These are phyloP conservation scores for Scolopax bukidnonensis DNA, from an alignment of 2,797 vertebrate genomes.

Conservation along the genomic window DNA sequence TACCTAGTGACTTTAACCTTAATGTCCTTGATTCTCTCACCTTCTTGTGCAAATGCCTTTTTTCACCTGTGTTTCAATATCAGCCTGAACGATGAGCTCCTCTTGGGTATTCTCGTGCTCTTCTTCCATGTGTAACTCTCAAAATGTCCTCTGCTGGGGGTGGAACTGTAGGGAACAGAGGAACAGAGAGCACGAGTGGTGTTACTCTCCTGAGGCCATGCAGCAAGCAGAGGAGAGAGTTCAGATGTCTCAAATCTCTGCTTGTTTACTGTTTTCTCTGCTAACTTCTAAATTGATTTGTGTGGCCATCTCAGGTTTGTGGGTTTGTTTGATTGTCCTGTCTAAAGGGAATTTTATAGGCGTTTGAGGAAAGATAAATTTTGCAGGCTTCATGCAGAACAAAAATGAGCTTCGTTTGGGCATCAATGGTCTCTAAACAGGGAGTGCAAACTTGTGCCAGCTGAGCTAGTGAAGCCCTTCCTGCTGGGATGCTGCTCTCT, in stretches of 20 bases:
- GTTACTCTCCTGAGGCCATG: background rate
- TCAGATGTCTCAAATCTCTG: background rate
- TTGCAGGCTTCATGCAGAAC: background rate
- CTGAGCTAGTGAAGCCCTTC: background rate
- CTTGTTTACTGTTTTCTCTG: background rate
- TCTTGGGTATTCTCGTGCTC: background rate
- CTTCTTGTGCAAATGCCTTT: background rate
- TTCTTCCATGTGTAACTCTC: background rate
- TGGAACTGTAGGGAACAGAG: background rate
- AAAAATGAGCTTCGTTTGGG: background rate
- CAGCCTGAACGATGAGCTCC: background rate
- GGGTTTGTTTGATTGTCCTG: background rate
- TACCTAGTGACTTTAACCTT: background rate
- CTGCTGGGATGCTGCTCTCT: background rate
- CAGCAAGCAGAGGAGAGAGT: background rate
- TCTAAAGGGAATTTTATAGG: background rate
- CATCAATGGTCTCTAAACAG: background rate
- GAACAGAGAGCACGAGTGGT: fast-evolving
- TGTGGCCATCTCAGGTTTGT: background rate
- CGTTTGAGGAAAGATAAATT: background rate
- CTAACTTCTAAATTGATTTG: background rate
- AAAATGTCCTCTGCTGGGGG: fast-evolving
- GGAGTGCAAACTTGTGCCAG: background rate
- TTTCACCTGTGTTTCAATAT: background rate
- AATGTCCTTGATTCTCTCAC: background rate